Base-by-base conservation (phyloP, 2,888 invertebrate genomes). In the Acleris cristana region DNA sequence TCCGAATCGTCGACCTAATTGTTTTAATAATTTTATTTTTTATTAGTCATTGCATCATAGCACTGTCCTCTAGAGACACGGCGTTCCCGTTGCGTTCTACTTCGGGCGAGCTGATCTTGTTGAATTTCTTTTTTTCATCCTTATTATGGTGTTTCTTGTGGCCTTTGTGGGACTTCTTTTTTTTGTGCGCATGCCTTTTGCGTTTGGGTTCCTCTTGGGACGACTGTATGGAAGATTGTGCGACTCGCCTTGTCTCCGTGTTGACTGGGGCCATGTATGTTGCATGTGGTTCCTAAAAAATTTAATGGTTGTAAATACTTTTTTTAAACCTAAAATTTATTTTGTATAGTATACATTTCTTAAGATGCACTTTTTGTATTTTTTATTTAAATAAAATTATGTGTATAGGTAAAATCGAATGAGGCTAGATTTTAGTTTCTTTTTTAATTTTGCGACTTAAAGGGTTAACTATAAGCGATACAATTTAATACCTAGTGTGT, bases 201-300 rank as follows among this genome's bases (percentile, higher is more conserved):
- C 58, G 62, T 54, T 67, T 67, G 1, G 19, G 10, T 1, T 58
- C 45, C 1, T 0, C 48, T n/a, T 16, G n/a, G 18, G 48, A 16
- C 1, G 48, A 4, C 8, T 6, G 48, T 7, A 48, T n/a, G 48
- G 48, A 16, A 0, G 7, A 0, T 48, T 6, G 48, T n/a, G 48
- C n/a, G 48, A 2, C 8, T 3, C 48, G 48, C 1, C 48, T 3
- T 2, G 51, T 18, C 2, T 79, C 80, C 0, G 74, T 73, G 74
- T n/a, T 61, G 0, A 89, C 85, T 0, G 90, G 89, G 0, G 89
- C 91, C 89, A 90, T 88, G 74, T 90, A 91, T 0, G 85, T 88
- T 4, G 75, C 74, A 0, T 77, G 72, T 2, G 88, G 87, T 66
- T 87, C 90, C 90, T 89, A 4, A 21, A 44, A 19, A 45, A 14